These are phyloP conservation scores for Ammodytes dubius DNA, from an alignment of 2,113 vertebrate species.

Conservation along the genomic window DNA sequence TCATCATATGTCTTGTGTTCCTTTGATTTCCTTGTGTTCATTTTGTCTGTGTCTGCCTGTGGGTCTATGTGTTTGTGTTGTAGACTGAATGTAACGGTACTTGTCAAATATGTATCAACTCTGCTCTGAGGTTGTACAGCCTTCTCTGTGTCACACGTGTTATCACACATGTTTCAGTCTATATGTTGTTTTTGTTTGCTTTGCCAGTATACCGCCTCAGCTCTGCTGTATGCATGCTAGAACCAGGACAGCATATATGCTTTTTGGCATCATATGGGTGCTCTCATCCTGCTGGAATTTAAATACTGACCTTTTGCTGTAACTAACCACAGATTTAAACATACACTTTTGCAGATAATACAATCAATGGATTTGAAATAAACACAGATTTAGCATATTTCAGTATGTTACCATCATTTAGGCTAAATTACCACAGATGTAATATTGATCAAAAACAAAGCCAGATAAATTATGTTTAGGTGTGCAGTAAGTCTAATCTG, in stretches of 20 bases:
- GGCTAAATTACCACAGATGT: neutral
- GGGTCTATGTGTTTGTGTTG: conserved; percentile 35
- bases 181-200: conserved; percentile 76
- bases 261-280: conserved; percentile 26
- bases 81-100: conserved; percentile 27
- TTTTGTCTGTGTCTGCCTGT: conserved; percentile 27
- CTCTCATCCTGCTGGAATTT: conserved; percentile 35
- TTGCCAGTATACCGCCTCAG: conserved; percentile 68
- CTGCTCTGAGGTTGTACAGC: conserved; percentile 43
- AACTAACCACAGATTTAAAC: conserved; percentile 54
- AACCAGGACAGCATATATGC: conserved; percentile 40
- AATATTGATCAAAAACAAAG: neutral
- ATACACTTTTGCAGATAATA: conserved; percentile 31
- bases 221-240: conserved; percentile 73
- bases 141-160: conserved; percentile 33
- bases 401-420: neutral
- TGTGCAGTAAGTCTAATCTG: conserved; percentile 32
- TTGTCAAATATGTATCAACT: conserved; percentile 28
- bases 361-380: neutral
- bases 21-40: neutral
- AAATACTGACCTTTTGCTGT: conserved; percentile 56
- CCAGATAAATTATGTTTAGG: neutral
- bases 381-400: neutral
- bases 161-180: conserved; percentile 36
- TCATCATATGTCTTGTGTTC: conserved; percentile 12